phyloP scores from a whole-genome alignment of 2,113 vertebrate species.

The Cathartes aura region DNA sequence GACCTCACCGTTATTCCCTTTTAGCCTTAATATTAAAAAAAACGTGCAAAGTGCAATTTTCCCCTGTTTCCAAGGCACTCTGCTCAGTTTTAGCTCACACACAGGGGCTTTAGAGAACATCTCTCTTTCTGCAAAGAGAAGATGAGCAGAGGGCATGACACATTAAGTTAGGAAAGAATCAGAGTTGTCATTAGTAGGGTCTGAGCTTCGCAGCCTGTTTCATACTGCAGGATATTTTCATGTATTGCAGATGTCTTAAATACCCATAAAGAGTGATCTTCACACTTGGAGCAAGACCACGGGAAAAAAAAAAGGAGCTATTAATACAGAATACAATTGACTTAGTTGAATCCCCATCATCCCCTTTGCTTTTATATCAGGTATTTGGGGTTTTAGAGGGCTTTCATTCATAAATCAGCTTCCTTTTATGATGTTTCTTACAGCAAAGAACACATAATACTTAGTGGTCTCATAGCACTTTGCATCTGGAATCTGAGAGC shows the following conservation, averaged over 20 bases:
- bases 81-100: background rate
- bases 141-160: background rate
- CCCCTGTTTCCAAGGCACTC: background rate
- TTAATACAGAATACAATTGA: background rate
- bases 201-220: background rate
- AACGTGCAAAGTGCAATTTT: background rate
- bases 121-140: background rate
- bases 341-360: background rate
- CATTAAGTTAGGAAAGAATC: background rate
- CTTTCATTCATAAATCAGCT: background rate
- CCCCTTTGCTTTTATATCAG: background rate
- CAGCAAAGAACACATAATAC: background rate
- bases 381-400: background rate
- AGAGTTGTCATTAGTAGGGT: background rate
- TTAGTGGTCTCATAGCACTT: background rate
- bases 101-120: background rate
- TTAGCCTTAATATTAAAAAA: background rate
- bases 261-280: background rate
- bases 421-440: background rate
- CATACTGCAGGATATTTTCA: background rate
- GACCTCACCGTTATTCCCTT: background rate
- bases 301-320: no score
- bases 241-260: background rate
- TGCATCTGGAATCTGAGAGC: background rate
- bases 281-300: background rate